Conservation (phyloP, 2,797 vertebrate genomes). For the Spheniscus humboldti region DNA sequence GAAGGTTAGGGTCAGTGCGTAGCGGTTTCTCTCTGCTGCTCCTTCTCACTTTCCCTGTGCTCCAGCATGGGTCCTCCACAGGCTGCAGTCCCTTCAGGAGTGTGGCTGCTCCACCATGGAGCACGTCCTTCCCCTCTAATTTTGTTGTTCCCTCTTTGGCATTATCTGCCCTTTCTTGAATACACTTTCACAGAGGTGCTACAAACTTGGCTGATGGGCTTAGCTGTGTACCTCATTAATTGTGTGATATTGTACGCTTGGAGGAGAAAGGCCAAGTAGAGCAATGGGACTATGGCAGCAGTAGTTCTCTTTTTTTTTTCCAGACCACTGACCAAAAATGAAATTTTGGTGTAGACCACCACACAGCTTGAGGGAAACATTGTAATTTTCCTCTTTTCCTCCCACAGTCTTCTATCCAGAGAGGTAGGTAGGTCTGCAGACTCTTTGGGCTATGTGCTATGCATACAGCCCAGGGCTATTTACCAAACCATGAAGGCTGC, state of each 20-base stretch:
- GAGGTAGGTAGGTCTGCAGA: background rate
- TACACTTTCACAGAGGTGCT: background rate
- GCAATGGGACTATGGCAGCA: background rate
- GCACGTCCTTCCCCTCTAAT: fast-evolving
- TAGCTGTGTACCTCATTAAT: background rate
- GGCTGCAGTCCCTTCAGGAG: background rate
- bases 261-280: background rate
- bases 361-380: background rate
- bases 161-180: background rate
- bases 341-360: background rate
- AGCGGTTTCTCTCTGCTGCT: fast-evolving
- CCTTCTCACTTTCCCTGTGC: fast-evolving
- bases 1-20: fast-evolving
- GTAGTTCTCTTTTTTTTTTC: background rate
- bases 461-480: background rate
- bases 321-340: background rate
- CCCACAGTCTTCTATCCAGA: background rate
- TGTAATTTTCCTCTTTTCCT: background rate
- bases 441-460: fast-evolving
- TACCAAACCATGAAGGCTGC: background rate
- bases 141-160: fast-evolving
- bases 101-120: fast-evolving
- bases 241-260: background rate
- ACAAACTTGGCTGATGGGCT: background rate
- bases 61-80: fast-evolving